These are phyloP conservation scores for Ericerus pela DNA, from an alignment of 1,140 invertebrate genomes.

Conservation along the genomic window DNA sequence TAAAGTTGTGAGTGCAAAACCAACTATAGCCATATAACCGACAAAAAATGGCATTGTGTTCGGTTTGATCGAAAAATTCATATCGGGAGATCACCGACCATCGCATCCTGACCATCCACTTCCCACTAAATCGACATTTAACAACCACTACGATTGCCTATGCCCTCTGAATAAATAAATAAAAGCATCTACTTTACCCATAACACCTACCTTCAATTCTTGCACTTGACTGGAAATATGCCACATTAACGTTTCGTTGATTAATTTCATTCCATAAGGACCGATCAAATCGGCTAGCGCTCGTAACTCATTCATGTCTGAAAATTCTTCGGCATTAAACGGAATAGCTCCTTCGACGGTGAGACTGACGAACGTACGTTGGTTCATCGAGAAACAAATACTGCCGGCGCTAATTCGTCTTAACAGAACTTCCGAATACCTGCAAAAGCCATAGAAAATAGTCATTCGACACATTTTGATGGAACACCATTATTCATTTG, in stretches of 20 bases:
- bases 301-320: conserved; percentile 91
- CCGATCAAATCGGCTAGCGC: conserved; percentile 94
- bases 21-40: too few relatives aligned
- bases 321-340: conserved; percentile 95
- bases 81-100: too few relatives aligned
- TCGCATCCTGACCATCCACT: too few relatives aligned
- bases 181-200: background rate
- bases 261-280: conserved; percentile 93
- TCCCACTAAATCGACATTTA: too few relatives aligned
- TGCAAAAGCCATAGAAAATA: conserved; percentile 16
- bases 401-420: conserved; percentile 84
- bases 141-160: too few relatives aligned
- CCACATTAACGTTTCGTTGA: conserved; percentile 95
- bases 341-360: conserved; percentile 73
- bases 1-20: too few relatives aligned
- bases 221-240: conserved; percentile 95
- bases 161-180: too few relatives aligned
- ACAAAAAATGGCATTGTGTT: too few relatives aligned
- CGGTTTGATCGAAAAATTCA: too few relatives aligned
- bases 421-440: conserved; percentile 88
- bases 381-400: conserved; percentile 91
- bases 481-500: background rate
- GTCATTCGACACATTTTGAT: background rate
- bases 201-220: conserved; percentile 58
- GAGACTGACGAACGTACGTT: conserved; percentile 88